Conservation (phyloP, 2,113 vertebrate species). For the Microcebus jonahi region DNA sequence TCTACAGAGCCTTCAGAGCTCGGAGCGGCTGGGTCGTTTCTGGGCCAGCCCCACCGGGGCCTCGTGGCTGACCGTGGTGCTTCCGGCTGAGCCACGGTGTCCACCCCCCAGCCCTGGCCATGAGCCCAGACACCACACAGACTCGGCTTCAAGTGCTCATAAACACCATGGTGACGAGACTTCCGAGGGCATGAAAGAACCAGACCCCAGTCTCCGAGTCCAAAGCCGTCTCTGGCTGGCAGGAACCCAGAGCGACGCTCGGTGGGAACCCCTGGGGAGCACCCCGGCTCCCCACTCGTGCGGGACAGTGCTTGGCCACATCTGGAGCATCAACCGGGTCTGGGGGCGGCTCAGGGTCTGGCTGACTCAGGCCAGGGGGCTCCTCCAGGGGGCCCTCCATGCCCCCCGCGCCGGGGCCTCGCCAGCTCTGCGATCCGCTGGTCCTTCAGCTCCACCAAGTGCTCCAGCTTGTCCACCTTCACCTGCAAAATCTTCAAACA, state of each 20-base stretch:
- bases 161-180: background rate
- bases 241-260: fast-evolving
- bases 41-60: background rate
- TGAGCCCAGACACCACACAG: background rate
- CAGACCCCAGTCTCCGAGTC: background rate
- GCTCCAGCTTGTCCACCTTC: slow-evolving; percentile 87
- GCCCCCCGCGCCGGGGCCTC: background rate
- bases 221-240: fast-evolving
- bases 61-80: too few species aligned
- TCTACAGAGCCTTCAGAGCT: fast-evolving
- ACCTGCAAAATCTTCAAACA: slow-evolving; percentile 86
- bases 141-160: background rate
- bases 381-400: background rate
- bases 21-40: background rate
- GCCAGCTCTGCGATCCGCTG: slow-evolving; percentile 83
- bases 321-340: background rate
- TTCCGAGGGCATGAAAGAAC: background rate
- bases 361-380: background rate
- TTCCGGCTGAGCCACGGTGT: background rate
- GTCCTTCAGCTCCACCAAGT: slow-evolving; percentile 87
- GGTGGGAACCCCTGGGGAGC: too few species aligned
- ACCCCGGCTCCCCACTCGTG: too few species aligned
- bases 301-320: fast-evolving
- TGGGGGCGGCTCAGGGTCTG: background rate
- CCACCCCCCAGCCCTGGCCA: background rate